Base-by-base conservation (phyloP, 2,113 vertebrate genomes). In the Paratilapia polleni region DNA sequence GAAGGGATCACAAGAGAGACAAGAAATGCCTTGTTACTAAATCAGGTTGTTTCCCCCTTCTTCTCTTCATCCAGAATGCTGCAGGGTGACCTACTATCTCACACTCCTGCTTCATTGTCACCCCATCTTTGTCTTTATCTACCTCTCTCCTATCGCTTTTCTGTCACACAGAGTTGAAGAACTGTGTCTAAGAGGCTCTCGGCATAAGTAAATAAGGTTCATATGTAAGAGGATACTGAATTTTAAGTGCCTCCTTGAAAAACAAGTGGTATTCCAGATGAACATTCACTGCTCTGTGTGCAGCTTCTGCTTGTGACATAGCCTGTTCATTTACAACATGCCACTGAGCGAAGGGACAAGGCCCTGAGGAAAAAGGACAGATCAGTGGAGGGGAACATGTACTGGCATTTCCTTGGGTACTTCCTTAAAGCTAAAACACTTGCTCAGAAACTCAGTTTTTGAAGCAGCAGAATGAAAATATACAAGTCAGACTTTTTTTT, bases 11-110 rank as follows among this genome's bases (percentile, higher is more conserved):
- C 5, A 14, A 74, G 61, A 87, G 70, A 80, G 70, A 60, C 54
- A 91, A 76, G 49, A 77, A 59, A 68, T 75, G 62, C 82, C 78
- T 90, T 77, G 79, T 85, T 84, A 89, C 81, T 81, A 84, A 90
- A 92, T 82, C 89, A 91, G 64, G 59, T 74, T 83, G 78, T 86
- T 85, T 84, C 58, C 2, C 24, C 74, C 80, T 83, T 61, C 38
- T 59, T 36, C 26, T 81, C 59, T 74, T 82, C 49, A 89, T 83
- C 85, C 84, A 81, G 28, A 87, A 75, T 70, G 83, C 90, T 74
- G 81, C 85, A 63, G 85, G 80, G 76, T 49, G 20, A 85, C 62
- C 78, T 59, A 38, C 70, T 56, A 82, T 61, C 78, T 83, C 78
- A 15, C 59, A 31, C 77, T 60, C 26, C 60, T 64, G n/a, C n/a